Evolutionary conservation across 2,113 vertebrate genomes (phyloP), one percentile per base, ranked within the genome.

Genomic region (Fregata magnificens): DNA sequence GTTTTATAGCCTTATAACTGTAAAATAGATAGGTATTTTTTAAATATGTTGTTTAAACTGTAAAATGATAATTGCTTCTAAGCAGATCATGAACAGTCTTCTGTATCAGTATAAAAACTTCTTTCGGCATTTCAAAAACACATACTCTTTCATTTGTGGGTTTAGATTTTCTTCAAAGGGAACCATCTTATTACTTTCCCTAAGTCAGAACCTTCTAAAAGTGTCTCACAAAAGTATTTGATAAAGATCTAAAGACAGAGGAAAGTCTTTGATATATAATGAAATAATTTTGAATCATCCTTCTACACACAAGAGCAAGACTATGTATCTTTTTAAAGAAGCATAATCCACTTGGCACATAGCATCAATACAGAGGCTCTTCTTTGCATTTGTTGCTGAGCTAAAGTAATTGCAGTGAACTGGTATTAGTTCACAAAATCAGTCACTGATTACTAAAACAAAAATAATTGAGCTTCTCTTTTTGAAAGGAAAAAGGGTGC

Each of bases 101-200:
- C 71, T 94, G 20, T 58, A 88, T 56, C 45, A 62, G 21, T 72
- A 73, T 6, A 94, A 82, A 93, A 94, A 9, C 9, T 83, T 92
- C 82, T 94, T 88, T 72, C 6, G 9, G 10, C 29, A 90, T 97
- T 96, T 97, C 90, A 97, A 93, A 93, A 88, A 72, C 66, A 49
- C 5, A 34, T 53, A 62, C 32, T 67, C 88, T 97, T 97, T 97
- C 86, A 95, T 94, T 94, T 95, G 45, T 83, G 42, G 61, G 49
- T 96, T 94, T 95, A 91, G 92, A 34, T 95, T 96, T 97, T 95
- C 95, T 97, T 97, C 96, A 97, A 96, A 96, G 79, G 12, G 32
- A 97, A 71, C 63, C 53, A 50, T 94, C 89, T 87, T 95, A 88
- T 79, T 94, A 91, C 74, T 40, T 93, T 96, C 69, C 16, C 1